Evolutionary conservation across 2,797 vertebrate species (phyloP), one percentile per base, ranked within the genome.

Genomic region (Discoglossus pictus): DNA sequence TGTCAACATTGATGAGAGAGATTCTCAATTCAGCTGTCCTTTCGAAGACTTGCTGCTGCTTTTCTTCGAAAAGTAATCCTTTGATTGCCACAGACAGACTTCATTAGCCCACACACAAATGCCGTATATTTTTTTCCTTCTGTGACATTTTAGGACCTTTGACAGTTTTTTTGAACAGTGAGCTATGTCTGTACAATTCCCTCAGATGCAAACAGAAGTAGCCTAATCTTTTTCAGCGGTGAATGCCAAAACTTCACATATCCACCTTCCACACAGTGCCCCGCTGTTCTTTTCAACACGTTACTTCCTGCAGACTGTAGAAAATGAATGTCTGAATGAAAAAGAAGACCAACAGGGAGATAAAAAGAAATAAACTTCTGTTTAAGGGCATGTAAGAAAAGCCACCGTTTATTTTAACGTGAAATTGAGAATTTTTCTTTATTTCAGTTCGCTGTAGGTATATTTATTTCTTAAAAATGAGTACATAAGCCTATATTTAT

Each of bases 61-160:
- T 71, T 71, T 52, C 61, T 64, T 71, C 46, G 6, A 59, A 27
- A 59, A 44, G 38, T 59, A 71, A 65, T 71, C 61, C 68, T 52
- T 71, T 59, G 53, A 71, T 71, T 71, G 53, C 61, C 61, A 52
- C 44, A 64, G 61, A 59, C 68, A 71, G 61, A 61, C 68, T 65
- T 65, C 46, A 59, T 64, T 64, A 71, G 68, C 68, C 68, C 68
- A 71, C 68, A 71, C 68, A 71, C 61, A 65, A 64, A 39, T 17
- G 16, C 46, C 6, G 52, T 24, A 17, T 25, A 43, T 63, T 66
- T 47, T 69, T 61, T 63, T 34, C 10, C 23, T 51, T 27, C n/a
- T 6, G 53, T 71, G 61, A 71, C 68, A 71, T 71, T 71, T 71
- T 64, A 59, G 53, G 68, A 59, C 53, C 61, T 71, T 64, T 71